phyloP scores from a whole-genome alignment of 1,140 invertebrate species.

The Drosophila aff. region DNA sequence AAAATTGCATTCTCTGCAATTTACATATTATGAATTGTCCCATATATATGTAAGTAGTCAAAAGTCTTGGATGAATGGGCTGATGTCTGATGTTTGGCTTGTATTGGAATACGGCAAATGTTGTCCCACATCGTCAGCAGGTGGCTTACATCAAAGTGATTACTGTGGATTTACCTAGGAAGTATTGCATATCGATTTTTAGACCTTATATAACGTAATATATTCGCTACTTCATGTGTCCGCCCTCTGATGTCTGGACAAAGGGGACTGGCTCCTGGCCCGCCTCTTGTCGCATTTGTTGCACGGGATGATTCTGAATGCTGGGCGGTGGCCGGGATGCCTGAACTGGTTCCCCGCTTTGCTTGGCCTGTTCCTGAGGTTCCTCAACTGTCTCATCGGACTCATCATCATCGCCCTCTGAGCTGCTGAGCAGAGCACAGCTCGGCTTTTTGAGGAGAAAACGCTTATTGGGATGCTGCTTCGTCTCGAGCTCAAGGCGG shows the following conservation, averaged over 20 bases:
- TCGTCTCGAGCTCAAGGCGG: slow-evolving; percentile 63
- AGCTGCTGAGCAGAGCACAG: slow-evolving; percentile 1
- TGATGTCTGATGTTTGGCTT: neutral
- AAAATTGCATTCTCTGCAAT: neutral
- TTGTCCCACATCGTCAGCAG: neutral
- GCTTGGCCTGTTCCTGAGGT: neutral
- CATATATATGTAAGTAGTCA: too few species aligned
- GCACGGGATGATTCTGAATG: slow-evolving; percentile 19
- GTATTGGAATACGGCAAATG: neutral
- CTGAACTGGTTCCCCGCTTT: neutral
- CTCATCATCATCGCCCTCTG: neutral
- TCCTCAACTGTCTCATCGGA: neutral
- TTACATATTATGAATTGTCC: neutral
- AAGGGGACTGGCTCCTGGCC: slow-evolving; percentile 31
- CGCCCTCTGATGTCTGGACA: slow-evolving; percentile 46
- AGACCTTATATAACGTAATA: neutral
- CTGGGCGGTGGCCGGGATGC: neutral
- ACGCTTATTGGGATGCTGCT: slow-evolving; percentile 62
- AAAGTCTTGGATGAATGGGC: neutral
- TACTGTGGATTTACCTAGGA: neutral
- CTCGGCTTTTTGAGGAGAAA: slow-evolving; percentile 59
- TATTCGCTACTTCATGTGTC: slow-evolving; percentile 13
- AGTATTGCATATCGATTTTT: neutral
- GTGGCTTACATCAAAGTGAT: neutral
- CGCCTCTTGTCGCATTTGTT: slow-evolving; percentile 15